Conservation (phyloP, 1,140 invertebrate genomes). For the Popillia japonica region DNA sequence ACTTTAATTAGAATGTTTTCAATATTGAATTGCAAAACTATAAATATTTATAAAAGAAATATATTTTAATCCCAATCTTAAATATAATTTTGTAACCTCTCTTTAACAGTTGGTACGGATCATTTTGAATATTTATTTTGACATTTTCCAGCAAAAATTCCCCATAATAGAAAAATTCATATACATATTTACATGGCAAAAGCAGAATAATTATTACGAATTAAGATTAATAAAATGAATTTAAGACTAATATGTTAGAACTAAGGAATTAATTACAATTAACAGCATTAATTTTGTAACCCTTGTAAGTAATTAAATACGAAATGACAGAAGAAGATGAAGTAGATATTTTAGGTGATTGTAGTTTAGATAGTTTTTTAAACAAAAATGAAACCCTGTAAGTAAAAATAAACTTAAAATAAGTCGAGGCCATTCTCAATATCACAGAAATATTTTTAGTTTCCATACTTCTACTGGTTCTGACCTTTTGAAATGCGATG, state of each 20-base stretch:
- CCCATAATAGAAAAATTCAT: no score
- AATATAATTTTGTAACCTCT: background rate
- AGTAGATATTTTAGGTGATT: constrained; percentile 60
- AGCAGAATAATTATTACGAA: no score
- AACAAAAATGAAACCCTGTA: constrained; percentile 55
- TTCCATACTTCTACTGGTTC: constrained; percentile 6
- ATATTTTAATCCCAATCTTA: no score
- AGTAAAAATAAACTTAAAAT: constrained; percentile 41
- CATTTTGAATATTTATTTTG: background rate
- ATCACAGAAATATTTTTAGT: background rate
- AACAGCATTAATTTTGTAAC: background rate
- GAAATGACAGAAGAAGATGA: constrained; percentile 61
- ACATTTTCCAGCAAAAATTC: background rate
- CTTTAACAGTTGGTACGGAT: background rate
- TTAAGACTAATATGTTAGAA: background rate
- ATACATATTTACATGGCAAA: no score
- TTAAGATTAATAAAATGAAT: no score
- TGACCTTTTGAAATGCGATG: constrained; percentile 8
- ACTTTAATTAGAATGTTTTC: no score
- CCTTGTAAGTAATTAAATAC: background rate
- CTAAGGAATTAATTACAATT: background rate
- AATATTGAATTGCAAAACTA: no score
- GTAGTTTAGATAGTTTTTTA: constrained; percentile 54
- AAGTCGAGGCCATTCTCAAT: background rate
- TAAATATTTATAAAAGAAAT: no score